These are phyloP conservation scores for Zoanthus solanderi DNA, from an alignment of 92 coral and sea anemone species.

Conservation along the genomic window DNA sequence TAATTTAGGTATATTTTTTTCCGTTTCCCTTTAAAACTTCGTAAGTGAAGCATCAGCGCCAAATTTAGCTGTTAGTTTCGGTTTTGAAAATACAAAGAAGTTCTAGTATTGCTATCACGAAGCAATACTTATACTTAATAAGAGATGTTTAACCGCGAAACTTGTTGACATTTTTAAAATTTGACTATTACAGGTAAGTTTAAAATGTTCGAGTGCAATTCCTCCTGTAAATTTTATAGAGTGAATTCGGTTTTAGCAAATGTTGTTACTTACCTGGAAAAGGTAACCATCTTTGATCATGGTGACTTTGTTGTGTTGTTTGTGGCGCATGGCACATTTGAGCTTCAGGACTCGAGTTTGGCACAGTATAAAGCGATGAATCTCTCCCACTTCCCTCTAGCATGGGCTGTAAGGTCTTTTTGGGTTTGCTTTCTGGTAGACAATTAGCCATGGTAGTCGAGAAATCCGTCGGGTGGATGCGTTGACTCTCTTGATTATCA, in stretches of 20 bases:
- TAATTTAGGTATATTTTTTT: neutral
- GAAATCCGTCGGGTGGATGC: slow-evolving; percentile 30
- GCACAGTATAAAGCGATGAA: slow-evolving; percentile 49
- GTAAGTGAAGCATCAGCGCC: neutral
- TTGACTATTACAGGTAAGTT: neutral
- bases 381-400: slow-evolving; percentile 42
- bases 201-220: neutral
- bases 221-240: neutral
- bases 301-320: neutral
- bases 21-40: neutral
- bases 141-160: neutral
- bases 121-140: slow-evolving; percentile 11
- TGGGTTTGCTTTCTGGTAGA: slow-evolving; percentile 55
- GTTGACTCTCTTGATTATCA: slow-evolving; percentile 58
- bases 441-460: slow-evolving; percentile 47
- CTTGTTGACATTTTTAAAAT: slow-evolving; percentile 28
- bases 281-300: slow-evolving; percentile 35
- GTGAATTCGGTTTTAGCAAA: neutral
- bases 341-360: slow-evolving; percentile 57
- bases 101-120: neutral
- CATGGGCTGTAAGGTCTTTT: slow-evolving; percentile 48
- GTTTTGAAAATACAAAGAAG: slow-evolving; percentile 2
- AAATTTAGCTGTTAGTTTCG: slow-evolving; percentile 10
- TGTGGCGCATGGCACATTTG: slow-evolving; percentile 35
- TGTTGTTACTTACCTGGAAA: slow-evolving; percentile 31